Percentiles rank a stretch among this genome's conserved stretches.
Evolutionary conservation across 2,797 vertebrate species (phyloP).

Genomic region (Eleutherodactylus coqui): DNA sequence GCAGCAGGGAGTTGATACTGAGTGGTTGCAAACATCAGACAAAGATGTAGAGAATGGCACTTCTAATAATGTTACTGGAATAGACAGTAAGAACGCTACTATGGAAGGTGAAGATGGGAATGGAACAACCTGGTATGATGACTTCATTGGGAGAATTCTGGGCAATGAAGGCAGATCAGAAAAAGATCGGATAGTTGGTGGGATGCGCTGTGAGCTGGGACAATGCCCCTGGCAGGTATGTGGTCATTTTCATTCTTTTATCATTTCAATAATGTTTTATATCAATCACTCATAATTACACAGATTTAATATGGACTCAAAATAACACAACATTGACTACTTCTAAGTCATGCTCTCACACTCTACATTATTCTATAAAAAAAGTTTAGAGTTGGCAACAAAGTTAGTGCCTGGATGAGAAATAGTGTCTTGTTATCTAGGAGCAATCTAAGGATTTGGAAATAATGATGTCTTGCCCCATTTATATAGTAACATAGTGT

Average conservation of each 20-base stretch:
- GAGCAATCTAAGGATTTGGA: no score
- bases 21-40: not conserved
- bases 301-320: not conserved
- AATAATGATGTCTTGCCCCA: no score
- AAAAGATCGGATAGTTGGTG: conserved; percentile 46
- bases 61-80: not conserved
- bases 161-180: not conserved
- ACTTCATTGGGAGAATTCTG: not conserved
- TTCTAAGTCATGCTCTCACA: not conserved
- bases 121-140: not conserved
- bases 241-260: not conserved
- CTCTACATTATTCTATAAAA: no score
- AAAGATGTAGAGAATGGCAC: not conserved
- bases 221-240: conserved; percentile 74
- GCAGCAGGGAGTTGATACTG: not conserved
- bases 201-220: conserved; percentile 64
- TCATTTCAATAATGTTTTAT: not conserved
- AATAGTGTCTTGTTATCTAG: no score
- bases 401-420: no score
- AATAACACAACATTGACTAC: not conserved
- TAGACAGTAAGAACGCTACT: conserved; percentile 3
- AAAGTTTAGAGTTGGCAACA: no score
- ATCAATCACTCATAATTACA: not conserved
- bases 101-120: not conserved
- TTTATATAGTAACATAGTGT: no score